Evolutionary conservation across 2,113 vertebrate genomes (phyloP), one percentile per base, ranked within the genome.

Genomic region (Carassius gibelio): DNA sequence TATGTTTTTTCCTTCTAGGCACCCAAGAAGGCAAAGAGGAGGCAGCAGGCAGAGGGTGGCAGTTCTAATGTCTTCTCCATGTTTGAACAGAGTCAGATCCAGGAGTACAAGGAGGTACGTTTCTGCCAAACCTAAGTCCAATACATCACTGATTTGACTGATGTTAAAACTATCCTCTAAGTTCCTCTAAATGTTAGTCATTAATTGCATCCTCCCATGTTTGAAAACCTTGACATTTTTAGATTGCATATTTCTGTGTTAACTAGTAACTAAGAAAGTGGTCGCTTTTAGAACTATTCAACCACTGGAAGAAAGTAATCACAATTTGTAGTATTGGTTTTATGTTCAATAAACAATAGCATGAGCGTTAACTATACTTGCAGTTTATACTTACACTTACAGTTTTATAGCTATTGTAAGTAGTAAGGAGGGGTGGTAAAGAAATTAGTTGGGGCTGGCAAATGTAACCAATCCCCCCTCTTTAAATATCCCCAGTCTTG

Each of bases 41-140:
- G 95, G 94, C 93, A 94, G 94, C 93, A 94, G 93, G 92, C 90
- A 83, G 94, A 94, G 91, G 96, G 95, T 17, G 96, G 96, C 71
- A 95, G 96, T 93, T 97, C 97, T 94, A 98, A 94, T 17, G 96
- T 98, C 90, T 98, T 98, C 94, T 98, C 97, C 92, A 97, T 97
- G 96, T 98, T 98, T 81, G 97, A 98, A 93, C 97, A 98, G 94
- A 97, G 96, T 92, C 97, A 98, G 93, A 98, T 98, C 90, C 97
- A 98, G 94, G 97, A 98, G 93, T 98, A 98, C 94, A 97, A 97
- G 90, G 97, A 98, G 96, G 97, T 97, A 36, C 1, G 15, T 55
- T 23, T 42, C 1, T 30, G 55, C 19, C 15, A 55, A 55, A 50
- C 48, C 48, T 50, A 50, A 55, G 14, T 55, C 14, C 14, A 55